A percentile compares a stretch with the other conserved stretches of the same genome.
Evolutionary conservation across 2,888 invertebrate species (phyloP).

Genomic region (Acanthosoma haemorrhoidale): DNA sequence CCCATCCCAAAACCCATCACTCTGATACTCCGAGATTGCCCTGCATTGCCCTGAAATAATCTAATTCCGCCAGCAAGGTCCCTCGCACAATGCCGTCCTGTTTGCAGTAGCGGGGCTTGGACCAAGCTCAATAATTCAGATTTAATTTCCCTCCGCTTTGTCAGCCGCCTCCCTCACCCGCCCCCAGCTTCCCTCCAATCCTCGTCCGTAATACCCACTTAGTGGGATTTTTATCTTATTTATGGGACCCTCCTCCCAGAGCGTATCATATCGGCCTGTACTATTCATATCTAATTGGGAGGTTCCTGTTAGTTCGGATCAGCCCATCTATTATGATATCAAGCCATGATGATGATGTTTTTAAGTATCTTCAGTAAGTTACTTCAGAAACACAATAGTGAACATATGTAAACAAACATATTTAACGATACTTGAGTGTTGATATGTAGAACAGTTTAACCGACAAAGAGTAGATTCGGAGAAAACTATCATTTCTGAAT

Average conservation of each 20-base stretch:
- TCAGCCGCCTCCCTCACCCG: not conserved
- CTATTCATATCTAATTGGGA: not conserved
- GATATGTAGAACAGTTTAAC: too few species aligned
- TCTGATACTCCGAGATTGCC: too few species aligned
- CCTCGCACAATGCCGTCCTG: not conserved
- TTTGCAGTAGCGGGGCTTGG: slow-evolving; percentile 14
- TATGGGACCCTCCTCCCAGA: not conserved
- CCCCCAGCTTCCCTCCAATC: not conserved
- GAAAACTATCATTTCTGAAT: too few species aligned
- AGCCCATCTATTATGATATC: not conserved
- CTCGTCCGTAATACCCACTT: slow-evolving; percentile 3
- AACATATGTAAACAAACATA: too few species aligned
- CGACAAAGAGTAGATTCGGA: too few species aligned
- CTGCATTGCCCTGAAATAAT: not conserved
- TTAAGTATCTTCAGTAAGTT: not conserved
- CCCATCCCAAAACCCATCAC: too few species aligned
- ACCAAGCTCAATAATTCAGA: slow-evolving; percentile 36
- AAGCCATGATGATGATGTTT: not conserved
- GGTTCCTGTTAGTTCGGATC: not conserved
- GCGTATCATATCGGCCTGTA: not conserved
- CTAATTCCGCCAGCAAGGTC: not conserved
- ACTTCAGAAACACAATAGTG: too few species aligned
- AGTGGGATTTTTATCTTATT: not conserved
- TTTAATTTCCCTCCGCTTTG: slow-evolving; percentile 33
- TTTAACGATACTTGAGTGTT: too few species aligned